phyloP scores from a whole-genome alignment of 2,888 invertebrate genomes.

The Ophion ventricosus region DNA sequence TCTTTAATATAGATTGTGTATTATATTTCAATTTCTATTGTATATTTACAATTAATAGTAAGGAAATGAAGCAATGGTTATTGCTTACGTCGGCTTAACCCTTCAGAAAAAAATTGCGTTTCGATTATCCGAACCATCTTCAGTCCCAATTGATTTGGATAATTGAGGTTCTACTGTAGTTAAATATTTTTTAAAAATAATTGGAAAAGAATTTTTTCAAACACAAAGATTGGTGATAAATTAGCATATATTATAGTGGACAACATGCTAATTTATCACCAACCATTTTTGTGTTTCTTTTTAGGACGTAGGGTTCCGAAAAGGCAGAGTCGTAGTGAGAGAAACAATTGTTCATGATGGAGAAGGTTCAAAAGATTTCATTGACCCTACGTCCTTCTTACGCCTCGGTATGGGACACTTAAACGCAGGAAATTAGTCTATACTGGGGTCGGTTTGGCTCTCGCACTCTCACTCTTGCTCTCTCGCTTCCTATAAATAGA shows the following conservation, averaged over 20 bases:
- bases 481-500: slow-evolving; percentile 36
- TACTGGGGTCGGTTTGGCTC: slow-evolving; percentile 60
- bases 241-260: neutral
- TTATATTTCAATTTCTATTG: too few relatives aligned
- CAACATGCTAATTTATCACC: neutral
- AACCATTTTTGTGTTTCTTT: neutral
- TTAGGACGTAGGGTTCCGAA: neutral
- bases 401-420: slow-evolving; percentile 56
- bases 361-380: slow-evolving; percentile 35
- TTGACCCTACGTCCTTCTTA: slow-evolving; percentile 45
- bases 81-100: too few relatives aligned
- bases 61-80: too few relatives aligned
- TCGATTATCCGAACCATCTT: too few relatives aligned
- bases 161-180: too few relatives aligned
- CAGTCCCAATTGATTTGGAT: too few relatives aligned
- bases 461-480: slow-evolving; percentile 36
- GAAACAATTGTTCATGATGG: neutral
- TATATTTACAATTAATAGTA: too few relatives aligned
- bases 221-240: neutral
- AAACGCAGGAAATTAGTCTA: slow-evolving; percentile 72
- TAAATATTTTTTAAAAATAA: too few relatives aligned
- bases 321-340: neutral
- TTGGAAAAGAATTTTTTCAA: too few relatives aligned
- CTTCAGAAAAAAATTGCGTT: too few relatives aligned
- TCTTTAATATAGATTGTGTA: too few relatives aligned